Conservation (phyloP, 2,113 vertebrate genomes). For the Myodes glareolus region DNA sequence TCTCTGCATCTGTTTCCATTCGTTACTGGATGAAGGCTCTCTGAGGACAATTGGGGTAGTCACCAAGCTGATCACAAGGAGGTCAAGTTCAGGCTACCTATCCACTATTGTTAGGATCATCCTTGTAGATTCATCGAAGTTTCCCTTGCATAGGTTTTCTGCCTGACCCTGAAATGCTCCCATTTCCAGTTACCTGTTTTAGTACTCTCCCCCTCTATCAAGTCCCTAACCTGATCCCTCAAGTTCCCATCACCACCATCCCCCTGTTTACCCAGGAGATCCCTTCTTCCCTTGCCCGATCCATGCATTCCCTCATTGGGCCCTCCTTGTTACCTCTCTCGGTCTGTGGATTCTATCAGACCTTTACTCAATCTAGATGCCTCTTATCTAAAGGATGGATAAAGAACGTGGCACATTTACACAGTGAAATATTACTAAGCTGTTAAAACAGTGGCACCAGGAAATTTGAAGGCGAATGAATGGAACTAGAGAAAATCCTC, state of each 20-base stretch:
- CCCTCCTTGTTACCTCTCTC: background rate
- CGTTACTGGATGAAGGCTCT: background rate
- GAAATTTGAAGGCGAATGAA: background rate
- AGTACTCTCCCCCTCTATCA: background rate
- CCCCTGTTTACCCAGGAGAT: background rate
- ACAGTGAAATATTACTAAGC: background rate
- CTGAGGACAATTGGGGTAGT: background rate
- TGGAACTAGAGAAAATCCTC: background rate
- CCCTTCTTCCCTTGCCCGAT: background rate
- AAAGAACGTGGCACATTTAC: background rate
- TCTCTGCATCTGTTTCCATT: background rate
- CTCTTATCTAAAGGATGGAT: background rate
- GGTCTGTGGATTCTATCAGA: background rate
- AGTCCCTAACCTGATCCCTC: background rate
- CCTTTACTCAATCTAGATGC: background rate
- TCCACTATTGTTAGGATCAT: background rate
- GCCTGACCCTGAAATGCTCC: background rate
- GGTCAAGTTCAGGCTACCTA: background rate
- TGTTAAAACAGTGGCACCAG: background rate
- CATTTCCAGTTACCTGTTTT: background rate
- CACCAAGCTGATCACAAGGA: background rate
- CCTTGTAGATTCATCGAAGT: background rate
- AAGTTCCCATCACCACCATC: background rate
- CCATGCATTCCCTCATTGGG: background rate
- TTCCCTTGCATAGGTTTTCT: background rate